A percentile compares a stretch with the other conserved stretches of the same genome.
Evolutionary conservation across 1,140 invertebrate genomes (phyloP).

Genomic region (Euwallacea fornicatus): DNA sequence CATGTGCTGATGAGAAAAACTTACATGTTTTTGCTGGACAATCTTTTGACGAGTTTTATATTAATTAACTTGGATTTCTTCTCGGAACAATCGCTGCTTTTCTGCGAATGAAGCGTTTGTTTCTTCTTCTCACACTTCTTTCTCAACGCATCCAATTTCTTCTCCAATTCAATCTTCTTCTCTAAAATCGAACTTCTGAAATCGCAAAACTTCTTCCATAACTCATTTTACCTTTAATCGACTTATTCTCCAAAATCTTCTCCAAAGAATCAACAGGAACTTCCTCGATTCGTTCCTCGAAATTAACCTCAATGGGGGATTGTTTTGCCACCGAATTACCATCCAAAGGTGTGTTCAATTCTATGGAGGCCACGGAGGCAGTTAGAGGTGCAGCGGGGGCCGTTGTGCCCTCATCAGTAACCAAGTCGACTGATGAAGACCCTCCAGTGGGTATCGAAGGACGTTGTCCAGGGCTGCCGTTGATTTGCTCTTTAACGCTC

Average conservation of each 20-base stretch:
- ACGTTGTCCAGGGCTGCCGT: conserved; percentile 47
- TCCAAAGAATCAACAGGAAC: conserved; percentile 77
- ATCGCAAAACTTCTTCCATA: neutral
- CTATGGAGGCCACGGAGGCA: conserved; percentile 3
- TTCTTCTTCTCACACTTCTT: conserved; percentile 88
- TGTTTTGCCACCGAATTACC: conserved; percentile 44
- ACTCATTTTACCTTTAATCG: conserved; percentile 42
- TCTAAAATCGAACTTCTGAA: conserved; percentile 55
- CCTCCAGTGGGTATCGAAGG: conserved; percentile 41
- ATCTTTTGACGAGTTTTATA: conserved; percentile 73
- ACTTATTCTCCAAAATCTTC: conserved; percentile 77
- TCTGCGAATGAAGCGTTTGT: conserved; percentile 61
- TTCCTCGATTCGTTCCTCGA: conserved; percentile 57
- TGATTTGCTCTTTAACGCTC: conserved; percentile 31
- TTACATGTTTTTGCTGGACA: conserved; percentile 80
- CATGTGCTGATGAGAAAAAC: conserved; percentile 69
- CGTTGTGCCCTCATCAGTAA: conserved; percentile 39
- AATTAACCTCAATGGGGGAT: conserved; percentile 32
- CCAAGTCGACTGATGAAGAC: conserved; percentile 41
- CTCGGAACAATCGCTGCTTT: conserved; percentile 64
- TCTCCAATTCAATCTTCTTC: conserved; percentile 79
- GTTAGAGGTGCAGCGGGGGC: conserved; percentile 4
- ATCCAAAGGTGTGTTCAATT: conserved; percentile 21
- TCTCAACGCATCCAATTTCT: conserved; percentile 79
- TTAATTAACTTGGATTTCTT: conserved; percentile 71